Evolutionary conservation across 2,797 vertebrate species (phyloP).

Genomic region (Coendou prehensilis): DNA sequence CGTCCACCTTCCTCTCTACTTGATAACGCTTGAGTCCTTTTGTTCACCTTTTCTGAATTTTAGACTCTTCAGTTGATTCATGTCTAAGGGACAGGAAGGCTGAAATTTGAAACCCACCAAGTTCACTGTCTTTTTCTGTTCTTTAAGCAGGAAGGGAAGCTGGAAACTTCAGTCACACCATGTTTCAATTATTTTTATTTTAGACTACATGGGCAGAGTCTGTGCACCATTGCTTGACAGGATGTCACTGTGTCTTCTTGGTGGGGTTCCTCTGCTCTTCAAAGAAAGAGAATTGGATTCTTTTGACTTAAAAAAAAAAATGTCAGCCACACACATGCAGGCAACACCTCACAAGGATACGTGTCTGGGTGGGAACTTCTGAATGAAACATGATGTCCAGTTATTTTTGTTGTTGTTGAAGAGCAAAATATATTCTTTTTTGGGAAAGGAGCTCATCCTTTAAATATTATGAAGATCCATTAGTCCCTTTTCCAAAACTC

Average conservation of each 20-base stretch:
- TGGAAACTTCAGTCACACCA: conserved; percentile 71
- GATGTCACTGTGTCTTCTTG: conserved; percentile 80
- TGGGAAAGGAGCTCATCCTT: background rate
- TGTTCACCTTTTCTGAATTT: conserved; percentile 8
- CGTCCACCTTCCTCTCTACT: background rate
- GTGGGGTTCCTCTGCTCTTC: conserved; percentile 71
- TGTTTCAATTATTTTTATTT: conserved; percentile 85
- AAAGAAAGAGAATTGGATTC: conserved; percentile 77
- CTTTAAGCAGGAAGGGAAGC: conserved; percentile 57
- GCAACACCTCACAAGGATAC: background rate
- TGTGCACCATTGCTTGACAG: conserved; percentile 76
- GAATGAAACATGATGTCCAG: conserved; percentile 3
- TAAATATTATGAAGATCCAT: background rate
- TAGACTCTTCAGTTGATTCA: background rate
- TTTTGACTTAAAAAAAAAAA: conserved; percentile 55
- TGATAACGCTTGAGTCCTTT: background rate
- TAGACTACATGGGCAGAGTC: conserved; percentile 76
- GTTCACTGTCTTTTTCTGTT: conserved; percentile 66
- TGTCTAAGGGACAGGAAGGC: conserved; percentile 69
- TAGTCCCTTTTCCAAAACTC: background rate
- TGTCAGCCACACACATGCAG: conserved; percentile 61
- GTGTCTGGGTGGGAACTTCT: conserved; percentile 49
- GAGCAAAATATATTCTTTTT: background rate
- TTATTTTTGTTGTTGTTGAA: background rate
- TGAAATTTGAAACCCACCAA: conserved; percentile 50